Evolutionary conservation across 1,140 invertebrate genomes (phyloP), one percentile per base, ranked within the genome.

Genomic region (Chymomyza costata): DNA sequence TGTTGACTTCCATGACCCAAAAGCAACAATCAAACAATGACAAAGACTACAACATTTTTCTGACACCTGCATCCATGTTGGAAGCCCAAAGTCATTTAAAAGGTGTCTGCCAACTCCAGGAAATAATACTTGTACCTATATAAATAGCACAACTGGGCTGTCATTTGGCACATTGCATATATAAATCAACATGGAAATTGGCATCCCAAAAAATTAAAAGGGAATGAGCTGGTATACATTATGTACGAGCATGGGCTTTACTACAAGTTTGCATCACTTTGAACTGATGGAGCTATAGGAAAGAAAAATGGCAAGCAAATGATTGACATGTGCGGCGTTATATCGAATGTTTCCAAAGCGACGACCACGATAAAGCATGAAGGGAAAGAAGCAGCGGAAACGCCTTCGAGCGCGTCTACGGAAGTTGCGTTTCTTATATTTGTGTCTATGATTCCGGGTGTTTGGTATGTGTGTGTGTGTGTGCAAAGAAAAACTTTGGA

Each of bases 291-390:
- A 35, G 49, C 6, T n/a, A n/a, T n/a, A n/a, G 41, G 35, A 17
- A 44, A 54, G 68, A 71, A 66, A 71, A 73, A 74, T 73, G 69
- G 71, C 66, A 61, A 73, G 73, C 69, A 74, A 74, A 74, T 74
- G 69, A 74, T 74, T 74, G 69, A 74, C 69, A 74, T 62, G 53
- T 62, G 53, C 40, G 46, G 53, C 58, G 56, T 62, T 62, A 57
- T 53, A 53, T 14, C 6, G 2, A 34, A 5, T 14, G 13, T 6
- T 61, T 32, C 52, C 46, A 40, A 34, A 13, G 31, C 16, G 19
- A 28, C 16, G 41, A 3, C 17, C 3, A 34, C 8, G 32, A 34
- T 10, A 13, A 14, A 28, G 10, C 32, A 14, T 34, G 3, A 10
- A 25, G 21, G 21, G 8, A 35, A 31, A 7, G 52, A 32, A 30